Conservation (phyloP, 2,888 invertebrate species). For the Plagiodera versicolora region DNA sequence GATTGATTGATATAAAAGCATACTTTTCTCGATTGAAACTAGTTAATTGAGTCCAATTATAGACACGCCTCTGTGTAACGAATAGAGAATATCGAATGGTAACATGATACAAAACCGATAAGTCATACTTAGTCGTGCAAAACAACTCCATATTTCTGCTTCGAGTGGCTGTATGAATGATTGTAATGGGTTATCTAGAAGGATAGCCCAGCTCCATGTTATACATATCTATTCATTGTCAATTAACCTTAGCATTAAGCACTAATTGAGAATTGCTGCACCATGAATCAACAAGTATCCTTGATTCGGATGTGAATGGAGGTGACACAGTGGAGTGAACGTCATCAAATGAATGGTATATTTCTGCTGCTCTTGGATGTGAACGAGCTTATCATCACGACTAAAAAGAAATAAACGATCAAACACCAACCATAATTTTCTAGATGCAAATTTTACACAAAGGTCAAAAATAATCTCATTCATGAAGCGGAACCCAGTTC, state of each 20-base stretch:
- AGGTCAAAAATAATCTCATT: too few relatives aligned
- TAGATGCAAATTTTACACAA: too few relatives aligned
- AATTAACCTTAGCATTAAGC: background rate
- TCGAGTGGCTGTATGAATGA: background rate
- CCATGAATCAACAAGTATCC: background rate
- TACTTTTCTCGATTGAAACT: too few relatives aligned
- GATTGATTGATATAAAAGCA: too few relatives aligned
- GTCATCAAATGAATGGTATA: too few relatives aligned
- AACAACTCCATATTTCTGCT: background rate
- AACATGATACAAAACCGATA: background rate
- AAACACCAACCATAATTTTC: too few relatives aligned
- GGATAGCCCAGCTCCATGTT: background rate
- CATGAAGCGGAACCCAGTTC: too few relatives aligned
- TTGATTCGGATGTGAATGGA: background rate
- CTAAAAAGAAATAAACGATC: too few relatives aligned
- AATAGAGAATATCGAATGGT: background rate
- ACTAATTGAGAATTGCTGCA: background rate
- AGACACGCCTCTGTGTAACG: background rate
- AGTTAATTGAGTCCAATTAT: background rate
- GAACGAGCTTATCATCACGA: too few relatives aligned
- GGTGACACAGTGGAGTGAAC: background rate
- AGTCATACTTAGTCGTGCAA: background rate
- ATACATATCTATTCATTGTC: background rate
- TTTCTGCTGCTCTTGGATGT: too few relatives aligned
- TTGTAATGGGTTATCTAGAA: background rate